Evolutionary conservation across 2,797 vertebrate species (phyloP).

Genomic region (Tapirus indicus): DNA sequence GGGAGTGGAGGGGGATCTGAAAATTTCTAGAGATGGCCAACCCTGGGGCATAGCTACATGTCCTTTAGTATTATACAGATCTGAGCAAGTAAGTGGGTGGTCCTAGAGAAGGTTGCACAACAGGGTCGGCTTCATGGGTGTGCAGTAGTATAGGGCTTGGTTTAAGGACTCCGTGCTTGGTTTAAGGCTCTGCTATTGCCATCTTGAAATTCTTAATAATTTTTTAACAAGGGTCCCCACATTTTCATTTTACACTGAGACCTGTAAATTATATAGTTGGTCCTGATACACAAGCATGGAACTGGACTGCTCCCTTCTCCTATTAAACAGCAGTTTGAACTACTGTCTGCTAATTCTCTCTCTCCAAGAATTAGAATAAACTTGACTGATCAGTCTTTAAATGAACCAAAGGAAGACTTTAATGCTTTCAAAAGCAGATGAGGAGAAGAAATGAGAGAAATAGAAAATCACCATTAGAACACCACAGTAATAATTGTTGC

Average conservation of each 20-base stretch:
- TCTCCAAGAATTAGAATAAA: constrained; percentile 6
- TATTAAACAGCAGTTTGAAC: neutral
- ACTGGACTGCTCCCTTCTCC: neutral
- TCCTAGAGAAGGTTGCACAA: neutral
- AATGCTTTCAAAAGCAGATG: neutral
- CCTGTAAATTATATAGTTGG: neutral
- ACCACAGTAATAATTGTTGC: no score
- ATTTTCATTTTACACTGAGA: neutral
- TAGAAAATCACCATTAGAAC: neutral
- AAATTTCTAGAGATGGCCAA: neutral
- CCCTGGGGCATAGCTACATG: neutral
- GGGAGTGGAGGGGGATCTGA: neutral
- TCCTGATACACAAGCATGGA: neutral
- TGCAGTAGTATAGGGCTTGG: neutral
- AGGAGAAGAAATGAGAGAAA: neutral
- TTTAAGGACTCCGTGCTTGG: neutral
- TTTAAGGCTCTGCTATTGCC: neutral
- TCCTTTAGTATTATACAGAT: neutral
- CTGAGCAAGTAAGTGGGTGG: no score
- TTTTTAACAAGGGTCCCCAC: neutral
- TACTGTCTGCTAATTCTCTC: neutral
- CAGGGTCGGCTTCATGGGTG: rapidly evolving
- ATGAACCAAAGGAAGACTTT: neutral
- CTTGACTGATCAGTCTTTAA: neutral
- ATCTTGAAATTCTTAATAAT: neutral